Percentiles rank a stretch among this genome's conserved stretches.
Evolutionary conservation across 1,140 invertebrate species (phyloP).

Genomic region (Panulirus ornatus): DNA sequence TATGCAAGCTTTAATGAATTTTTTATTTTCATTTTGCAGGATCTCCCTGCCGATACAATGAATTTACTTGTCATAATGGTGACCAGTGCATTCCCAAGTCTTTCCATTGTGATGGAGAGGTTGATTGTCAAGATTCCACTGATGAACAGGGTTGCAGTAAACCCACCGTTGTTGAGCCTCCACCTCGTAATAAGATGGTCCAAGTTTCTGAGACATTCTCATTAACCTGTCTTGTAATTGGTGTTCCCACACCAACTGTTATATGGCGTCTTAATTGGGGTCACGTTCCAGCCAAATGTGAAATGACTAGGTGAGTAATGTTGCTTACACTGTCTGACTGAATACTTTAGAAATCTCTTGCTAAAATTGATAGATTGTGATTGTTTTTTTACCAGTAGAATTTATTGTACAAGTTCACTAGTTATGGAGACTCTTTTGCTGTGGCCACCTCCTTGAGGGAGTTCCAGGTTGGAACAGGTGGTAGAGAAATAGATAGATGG

Average conservation of each 20-base stretch:
- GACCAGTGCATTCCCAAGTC: slow-evolving; percentile 94
- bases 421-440: too few species aligned
- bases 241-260: slow-evolving; percentile 93
- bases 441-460: too few species aligned
- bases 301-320: slow-evolving; percentile 81
- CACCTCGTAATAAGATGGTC: slow-evolving; percentile 85
- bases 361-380: too few species aligned
- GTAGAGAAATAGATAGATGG: too few species aligned
- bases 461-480: too few species aligned
- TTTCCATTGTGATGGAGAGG: slow-evolving; percentile 94
- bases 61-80: slow-evolving; percentile 88
- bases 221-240: slow-evolving; percentile 91
- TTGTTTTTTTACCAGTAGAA: too few species aligned
- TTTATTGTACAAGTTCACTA: too few species aligned
- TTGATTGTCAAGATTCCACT: slow-evolving; percentile 91
- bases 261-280: slow-evolving; percentile 99
- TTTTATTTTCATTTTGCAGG: slow-evolving; percentile 78
- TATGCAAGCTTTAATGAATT: not conserved
- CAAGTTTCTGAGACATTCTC: slow-evolving; percentile 86
- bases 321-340: not conserved
- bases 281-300: slow-evolving; percentile 92
- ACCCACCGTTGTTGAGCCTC: slow-evolving; percentile 84
- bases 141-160: slow-evolving; percentile 93
- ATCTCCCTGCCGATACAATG: slow-evolving; percentile 86
- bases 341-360: too few species aligned